These are phyloP conservation scores for Cheilosia grossa DNA, from an alignment of 2,888 invertebrate genomes.

Conservation along the genomic window DNA sequence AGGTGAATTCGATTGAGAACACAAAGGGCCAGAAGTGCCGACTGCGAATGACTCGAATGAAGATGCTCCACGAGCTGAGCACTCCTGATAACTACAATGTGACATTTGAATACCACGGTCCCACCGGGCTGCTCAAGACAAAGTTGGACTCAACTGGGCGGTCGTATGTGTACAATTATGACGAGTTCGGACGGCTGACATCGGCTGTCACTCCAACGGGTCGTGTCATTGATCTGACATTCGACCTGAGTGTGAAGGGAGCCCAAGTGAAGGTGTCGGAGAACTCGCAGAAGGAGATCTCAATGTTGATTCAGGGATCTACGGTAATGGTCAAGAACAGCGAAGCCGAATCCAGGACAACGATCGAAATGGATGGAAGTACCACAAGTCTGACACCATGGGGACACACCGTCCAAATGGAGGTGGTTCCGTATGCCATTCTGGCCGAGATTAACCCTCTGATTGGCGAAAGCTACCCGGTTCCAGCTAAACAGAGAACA, in stretches of 20 bases:
- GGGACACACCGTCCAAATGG: slow-evolving; percentile 94
- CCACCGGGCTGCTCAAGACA: slow-evolving; percentile 93
- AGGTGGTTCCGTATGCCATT: slow-evolving; percentile 95
- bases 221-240: slow-evolving; percentile 93
- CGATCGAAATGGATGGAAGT: slow-evolving; percentile 92
- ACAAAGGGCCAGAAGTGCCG: slow-evolving; percentile 96
- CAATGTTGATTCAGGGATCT: slow-evolving; percentile 94
- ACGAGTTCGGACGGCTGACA: slow-evolving; percentile 95
- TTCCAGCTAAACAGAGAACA: slow-evolving; percentile 94
- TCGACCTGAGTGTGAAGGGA: slow-evolving; percentile 95
- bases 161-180: slow-evolving; percentile 96
- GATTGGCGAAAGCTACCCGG: slow-evolving; percentile 95
- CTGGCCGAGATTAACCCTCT: slow-evolving; percentile 94
- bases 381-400: slow-evolving; percentile 92
- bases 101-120: slow-evolving; percentile 96
- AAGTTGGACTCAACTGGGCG: slow-evolving; percentile 95
- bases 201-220: slow-evolving; percentile 98
- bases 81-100: slow-evolving; percentile 97
- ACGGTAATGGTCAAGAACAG: slow-evolving; percentile 92
- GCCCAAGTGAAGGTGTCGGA: slow-evolving; percentile 93
- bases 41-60: slow-evolving; percentile 95
- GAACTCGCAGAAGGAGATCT: slow-evolving; percentile 91
- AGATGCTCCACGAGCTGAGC: slow-evolving; percentile 94
- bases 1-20: slow-evolving; percentile 97
- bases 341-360: slow-evolving; percentile 92